phyloP scores from a whole-genome alignment of 2,888 invertebrate genomes.

The Apodemia hepburni region DNA sequence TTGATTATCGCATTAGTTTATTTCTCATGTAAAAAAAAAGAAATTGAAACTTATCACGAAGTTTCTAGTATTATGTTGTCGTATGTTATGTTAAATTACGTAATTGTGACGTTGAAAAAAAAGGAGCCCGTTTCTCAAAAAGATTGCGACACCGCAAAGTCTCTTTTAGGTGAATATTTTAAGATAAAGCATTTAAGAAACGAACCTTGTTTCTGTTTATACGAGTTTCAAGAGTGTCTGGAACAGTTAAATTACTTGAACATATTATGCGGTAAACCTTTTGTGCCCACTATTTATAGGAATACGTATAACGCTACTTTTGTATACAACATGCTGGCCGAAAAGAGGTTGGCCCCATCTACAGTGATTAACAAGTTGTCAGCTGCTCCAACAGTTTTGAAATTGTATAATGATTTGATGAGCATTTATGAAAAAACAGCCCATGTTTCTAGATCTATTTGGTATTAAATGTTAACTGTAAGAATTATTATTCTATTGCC shows the following conservation, averaged over 20 bases:
- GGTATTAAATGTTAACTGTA: neutral
- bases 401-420: conserved; percentile 7
- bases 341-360: neutral
- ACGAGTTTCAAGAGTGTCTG: conserved; percentile 7
- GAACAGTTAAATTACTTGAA: conserved; percentile 10
- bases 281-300: neutral
- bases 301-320: neutral
- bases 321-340: neutral
- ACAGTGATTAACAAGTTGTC: neutral
- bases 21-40: neutral
- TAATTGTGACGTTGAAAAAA: neutral
- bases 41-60: neutral
- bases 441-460: neutral
- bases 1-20: conserved; percentile 1
- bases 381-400: conserved; percentile 1
- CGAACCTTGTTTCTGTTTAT: neutral
- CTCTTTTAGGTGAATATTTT: neutral
- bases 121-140: neutral
- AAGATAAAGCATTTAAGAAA: neutral
- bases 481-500: neutral
- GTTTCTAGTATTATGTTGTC: conserved; percentile 1
- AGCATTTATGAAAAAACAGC: neutral
- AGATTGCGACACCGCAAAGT: neutral
- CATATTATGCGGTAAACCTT: conserved; percentile 6
- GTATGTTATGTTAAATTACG: neutral